These are phyloP conservation scores for Eupleurogrammus muticus DNA, from an alignment of 2,797 vertebrate species.

Conservation along the genomic window DNA sequence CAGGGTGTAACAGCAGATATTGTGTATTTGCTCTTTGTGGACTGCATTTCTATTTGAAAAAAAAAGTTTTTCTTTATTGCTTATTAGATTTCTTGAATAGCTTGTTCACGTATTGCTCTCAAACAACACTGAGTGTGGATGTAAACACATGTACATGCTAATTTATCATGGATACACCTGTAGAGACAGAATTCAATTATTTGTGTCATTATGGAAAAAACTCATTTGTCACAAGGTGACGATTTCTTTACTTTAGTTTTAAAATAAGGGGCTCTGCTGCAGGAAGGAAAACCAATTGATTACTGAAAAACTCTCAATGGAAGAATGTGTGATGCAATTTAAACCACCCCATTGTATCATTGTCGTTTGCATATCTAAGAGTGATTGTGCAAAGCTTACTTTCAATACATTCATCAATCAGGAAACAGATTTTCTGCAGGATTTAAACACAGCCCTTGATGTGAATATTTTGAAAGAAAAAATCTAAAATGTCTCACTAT, in stretches of 20 bases:
- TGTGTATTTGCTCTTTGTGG: neutral
- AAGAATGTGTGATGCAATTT: slow-evolving; percentile 38
- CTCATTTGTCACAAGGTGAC: neutral
- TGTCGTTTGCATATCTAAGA: slow-evolving; percentile 42
- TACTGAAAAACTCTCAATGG: neutral
- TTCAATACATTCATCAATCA: slow-evolving; percentile 52
- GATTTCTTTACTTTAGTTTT: slow-evolving; percentile 6
- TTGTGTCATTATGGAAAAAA: neutral
- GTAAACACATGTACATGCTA: neutral
- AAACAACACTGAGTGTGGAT: neutral
- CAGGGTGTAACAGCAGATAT: too few relatives aligned
- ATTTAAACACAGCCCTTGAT: neutral
- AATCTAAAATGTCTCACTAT: neutral
- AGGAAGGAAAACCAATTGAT: neutral
- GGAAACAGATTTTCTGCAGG: neutral
- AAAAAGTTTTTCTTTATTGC: slow-evolving; percentile 1
- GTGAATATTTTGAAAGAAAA: neutral
- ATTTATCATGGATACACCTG: neutral
- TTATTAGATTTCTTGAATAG: neutral
- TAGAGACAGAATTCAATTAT: neutral
- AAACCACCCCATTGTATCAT: neutral
- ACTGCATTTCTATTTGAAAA: neutral
- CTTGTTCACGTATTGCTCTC: slow-evolving; percentile 10
- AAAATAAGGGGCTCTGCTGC: neutral
- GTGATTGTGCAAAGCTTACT: slow-evolving; percentile 32